Percentiles rank a stretch among this genome's conserved stretches.
Evolutionary conservation across 2,797 vertebrate genomes (phyloP).

Genomic region (Tolypeutes matacus): DNA sequence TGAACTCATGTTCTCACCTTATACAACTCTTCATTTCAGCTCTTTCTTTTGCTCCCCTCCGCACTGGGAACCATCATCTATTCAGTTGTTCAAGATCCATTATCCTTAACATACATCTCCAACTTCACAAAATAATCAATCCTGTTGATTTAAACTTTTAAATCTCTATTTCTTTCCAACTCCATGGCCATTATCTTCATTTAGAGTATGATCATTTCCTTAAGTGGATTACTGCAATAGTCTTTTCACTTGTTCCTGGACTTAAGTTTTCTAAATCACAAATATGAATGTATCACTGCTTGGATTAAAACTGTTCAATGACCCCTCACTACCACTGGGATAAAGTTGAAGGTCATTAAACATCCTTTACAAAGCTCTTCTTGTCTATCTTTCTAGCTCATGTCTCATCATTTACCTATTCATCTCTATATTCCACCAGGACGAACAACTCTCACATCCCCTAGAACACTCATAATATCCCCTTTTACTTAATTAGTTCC

Average conservation of each 20-base stretch:
- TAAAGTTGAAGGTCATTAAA: constrained; percentile 48
- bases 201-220: constrained; percentile 40
- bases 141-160: constrained; percentile 3
- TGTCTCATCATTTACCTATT: constrained; percentile 25
- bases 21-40: neutral
- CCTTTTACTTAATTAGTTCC: neutral
- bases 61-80: neutral
- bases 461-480: neutral
- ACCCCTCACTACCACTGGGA: neutral
- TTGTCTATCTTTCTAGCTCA: neutral
- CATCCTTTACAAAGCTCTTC: neutral
- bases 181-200: neutral
- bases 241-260: constrained; percentile 26
- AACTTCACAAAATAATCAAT: neutral
- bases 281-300: neutral
- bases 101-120: constrained; percentile 3
- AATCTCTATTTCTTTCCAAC: constrained; percentile 19
- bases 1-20: neutral
- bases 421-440: neutral
- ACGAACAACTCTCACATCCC: neutral
- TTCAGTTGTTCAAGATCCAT: neutral
- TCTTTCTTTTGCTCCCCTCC: neutral
- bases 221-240: neutral
- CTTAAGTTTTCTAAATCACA: constrained; percentile 49
- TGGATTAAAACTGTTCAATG: constrained; percentile 17